Evolutionary conservation across 2,888 invertebrate genomes (phyloP).

Genomic region (Drosophila koepferae): DNA sequence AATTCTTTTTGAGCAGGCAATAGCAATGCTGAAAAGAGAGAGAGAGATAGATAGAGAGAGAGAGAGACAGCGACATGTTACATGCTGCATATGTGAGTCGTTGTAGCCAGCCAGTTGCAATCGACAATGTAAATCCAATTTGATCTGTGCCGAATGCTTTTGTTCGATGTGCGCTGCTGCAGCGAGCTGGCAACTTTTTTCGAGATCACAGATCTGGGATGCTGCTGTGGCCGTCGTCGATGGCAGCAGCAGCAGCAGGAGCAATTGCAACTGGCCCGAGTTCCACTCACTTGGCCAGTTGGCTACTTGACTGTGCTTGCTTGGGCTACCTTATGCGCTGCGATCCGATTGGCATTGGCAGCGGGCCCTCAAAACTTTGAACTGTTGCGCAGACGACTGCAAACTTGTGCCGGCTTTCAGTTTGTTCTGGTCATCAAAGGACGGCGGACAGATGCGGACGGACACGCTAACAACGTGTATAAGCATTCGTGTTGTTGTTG

Average conservation of each 20-base stretch:
- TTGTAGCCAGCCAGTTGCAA: conserved; percentile 17
- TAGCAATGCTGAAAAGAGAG: neutral
- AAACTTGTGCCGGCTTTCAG: conserved; percentile 84
- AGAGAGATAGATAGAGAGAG: conserved; percentile 11
- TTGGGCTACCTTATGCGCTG: conserved; percentile 60
- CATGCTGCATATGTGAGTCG: conserved; percentile 33
- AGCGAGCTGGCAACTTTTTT: conserved; percentile 63
- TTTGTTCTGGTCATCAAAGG: conserved; percentile 74
- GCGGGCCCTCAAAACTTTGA: conserved; percentile 82
- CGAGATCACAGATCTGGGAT: conserved; percentile 60
- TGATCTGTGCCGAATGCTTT: conserved; percentile 81
- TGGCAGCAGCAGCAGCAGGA: conserved; percentile 39
- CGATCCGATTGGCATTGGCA: conserved; percentile 74
- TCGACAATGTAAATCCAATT: conserved; percentile 76
- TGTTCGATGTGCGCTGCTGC: conserved; percentile 66
- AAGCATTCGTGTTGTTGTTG: conserved; percentile 57
- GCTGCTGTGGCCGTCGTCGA: conserved; percentile 22
- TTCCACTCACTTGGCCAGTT: conserved; percentile 10
- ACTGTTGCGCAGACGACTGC: conserved; percentile 81
- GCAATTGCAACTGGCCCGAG: conserved; percentile 38
- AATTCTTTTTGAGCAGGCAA: neutral
- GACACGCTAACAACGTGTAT: conserved; percentile 44
- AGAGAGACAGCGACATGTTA: conserved; percentile 21
- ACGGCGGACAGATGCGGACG: conserved; percentile 63
- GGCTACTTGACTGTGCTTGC: conserved; percentile 17